A percentile compares a stretch with the other conserved stretches of the same genome.
phyloP scores from a whole-genome alignment of 64 coral and sea anemone species.

The Trachythela sp. region DNA sequence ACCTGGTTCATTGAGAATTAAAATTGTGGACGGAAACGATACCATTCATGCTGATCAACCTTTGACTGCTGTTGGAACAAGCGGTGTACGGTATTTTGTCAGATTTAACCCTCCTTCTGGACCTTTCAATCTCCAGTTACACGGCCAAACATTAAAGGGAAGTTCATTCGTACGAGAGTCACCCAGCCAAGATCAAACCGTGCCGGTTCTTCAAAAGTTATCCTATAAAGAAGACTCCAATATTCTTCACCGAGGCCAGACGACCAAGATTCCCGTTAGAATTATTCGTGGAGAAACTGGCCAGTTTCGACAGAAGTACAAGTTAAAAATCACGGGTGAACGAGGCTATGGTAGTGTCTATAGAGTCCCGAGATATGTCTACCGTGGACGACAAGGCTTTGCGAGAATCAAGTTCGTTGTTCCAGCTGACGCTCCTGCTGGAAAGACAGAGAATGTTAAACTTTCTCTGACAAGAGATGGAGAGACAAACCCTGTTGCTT shows the following conservation, averaged over 20 bases:
- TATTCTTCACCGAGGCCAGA: not conserved
- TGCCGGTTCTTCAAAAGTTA: not conserved
- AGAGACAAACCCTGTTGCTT: not conserved
- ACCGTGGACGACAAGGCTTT: not conserved
- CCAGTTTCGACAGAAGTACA: not conserved
- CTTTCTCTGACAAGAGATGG: not conserved
- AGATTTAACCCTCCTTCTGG: conserved; percentile 32
- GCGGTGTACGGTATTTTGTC: conserved; percentile 30
- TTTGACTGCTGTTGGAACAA: conserved; percentile 9
- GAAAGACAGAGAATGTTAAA: not conserved
- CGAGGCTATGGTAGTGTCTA: not conserved
- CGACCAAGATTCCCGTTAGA: not conserved
- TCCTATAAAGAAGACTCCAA: not conserved
- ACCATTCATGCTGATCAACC: not conserved
- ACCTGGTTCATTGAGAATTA: not conserved
- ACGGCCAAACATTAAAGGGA: conserved; percentile 42
- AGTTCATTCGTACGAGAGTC: conserved; percentile 32
- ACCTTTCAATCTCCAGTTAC: conserved; percentile 30
- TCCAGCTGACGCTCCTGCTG: not conserved
- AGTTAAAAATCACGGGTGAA: not conserved
- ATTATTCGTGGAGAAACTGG: not conserved
- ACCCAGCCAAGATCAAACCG: not conserved
- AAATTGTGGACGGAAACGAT: conserved; percentile 9
- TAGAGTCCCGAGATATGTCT: not conserved
- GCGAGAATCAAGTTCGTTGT: not conserved